Base-by-base conservation (phyloP, 2,113 vertebrate genomes). In the Myiagra hebetior region DNA sequence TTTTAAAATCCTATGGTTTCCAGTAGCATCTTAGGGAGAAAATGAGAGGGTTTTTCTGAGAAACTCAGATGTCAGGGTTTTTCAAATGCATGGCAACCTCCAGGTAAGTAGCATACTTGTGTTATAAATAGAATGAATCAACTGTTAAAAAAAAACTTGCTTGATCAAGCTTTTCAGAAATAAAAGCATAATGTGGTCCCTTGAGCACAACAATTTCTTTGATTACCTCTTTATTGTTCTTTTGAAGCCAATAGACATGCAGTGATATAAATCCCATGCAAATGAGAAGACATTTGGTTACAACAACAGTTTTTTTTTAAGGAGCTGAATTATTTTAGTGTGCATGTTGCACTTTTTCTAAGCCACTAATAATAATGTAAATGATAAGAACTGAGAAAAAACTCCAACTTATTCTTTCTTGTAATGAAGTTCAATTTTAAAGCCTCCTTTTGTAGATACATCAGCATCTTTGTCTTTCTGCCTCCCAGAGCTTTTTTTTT, bases 171-270 rank as follows among this genome's bases (percentile, higher is more conserved):
- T 94, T 93, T 95, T 84, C 70, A 79, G 89, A 94, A 95, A 87
- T 89, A 95, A 95, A 94, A 94, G 62, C 78, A 33, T 89, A 95
- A 92, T 91, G 57, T 5, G 6, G 78, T 95, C 95, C 95, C 94
- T 72, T 92, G 94, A 96, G 94, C 77, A 73, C 89, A 91, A 83
- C 87, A 64, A 59, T 95, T 94, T 93, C 88, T 96, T 95, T 97
- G 91, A 97, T 97, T 97, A 90, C 77, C 89, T 92, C 91, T 94
- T 96, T 96, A 94, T 95, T 96, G 80, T 94, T 95, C 94, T 95
- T 94, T 92, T 95, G 89, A 94, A 95, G 88, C 52, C 90, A 84
- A 13, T 27, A 90, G 76, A 87, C 41, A 60, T 87, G 70, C 79
- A 95, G 73, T 53, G 56, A 92, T 95, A 77, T 93, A 94, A 94